phyloP scores from a whole-genome alignment of 1,140 invertebrate species.

The Stegodyphus mimosarum region DNA sequence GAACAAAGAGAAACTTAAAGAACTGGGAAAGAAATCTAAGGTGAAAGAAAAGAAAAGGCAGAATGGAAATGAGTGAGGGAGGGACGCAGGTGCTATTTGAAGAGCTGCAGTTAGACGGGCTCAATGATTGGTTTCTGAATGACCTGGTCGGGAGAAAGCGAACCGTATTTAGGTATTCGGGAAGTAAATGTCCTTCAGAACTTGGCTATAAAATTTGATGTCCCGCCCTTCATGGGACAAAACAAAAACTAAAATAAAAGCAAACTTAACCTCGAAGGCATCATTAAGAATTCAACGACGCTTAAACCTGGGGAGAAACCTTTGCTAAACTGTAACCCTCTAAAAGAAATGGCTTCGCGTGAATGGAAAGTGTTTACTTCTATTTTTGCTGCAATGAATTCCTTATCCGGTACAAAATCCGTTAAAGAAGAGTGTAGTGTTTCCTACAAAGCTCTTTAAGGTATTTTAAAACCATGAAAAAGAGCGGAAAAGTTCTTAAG shows the following conservation, averaged over 20 bases:
- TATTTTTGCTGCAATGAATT: too few species aligned
- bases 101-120: conserved; percentile 52
- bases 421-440: too few species aligned
- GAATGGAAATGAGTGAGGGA: conserved; percentile 26
- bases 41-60: conserved; percentile 24
- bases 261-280: too few species aligned
- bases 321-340: too few species aligned
- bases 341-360: too few species aligned
- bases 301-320: too few species aligned
- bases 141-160: conserved; percentile 36
- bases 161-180: conserved; percentile 44
- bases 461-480: too few species aligned
- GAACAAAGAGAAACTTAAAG: background rate
- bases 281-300: too few species aligned
- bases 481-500: too few species aligned
- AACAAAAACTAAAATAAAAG: conserved; percentile 14
- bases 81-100: conserved; percentile 55
- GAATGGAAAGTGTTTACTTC: too few species aligned
- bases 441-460: too few species aligned
- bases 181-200: conserved; percentile 50
- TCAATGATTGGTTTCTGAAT: conserved; percentile 58
- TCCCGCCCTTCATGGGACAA: background rate
- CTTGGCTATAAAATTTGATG: conserved; percentile 57
- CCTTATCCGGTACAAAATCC: too few species aligned
- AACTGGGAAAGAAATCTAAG: background rate